Percentiles rank a stretch among this genome's conserved stretches.
Conservation (phyloP, 30 jellyfish, hydroid and myxozoan species). For the Hydractinia echinata region DNA sequence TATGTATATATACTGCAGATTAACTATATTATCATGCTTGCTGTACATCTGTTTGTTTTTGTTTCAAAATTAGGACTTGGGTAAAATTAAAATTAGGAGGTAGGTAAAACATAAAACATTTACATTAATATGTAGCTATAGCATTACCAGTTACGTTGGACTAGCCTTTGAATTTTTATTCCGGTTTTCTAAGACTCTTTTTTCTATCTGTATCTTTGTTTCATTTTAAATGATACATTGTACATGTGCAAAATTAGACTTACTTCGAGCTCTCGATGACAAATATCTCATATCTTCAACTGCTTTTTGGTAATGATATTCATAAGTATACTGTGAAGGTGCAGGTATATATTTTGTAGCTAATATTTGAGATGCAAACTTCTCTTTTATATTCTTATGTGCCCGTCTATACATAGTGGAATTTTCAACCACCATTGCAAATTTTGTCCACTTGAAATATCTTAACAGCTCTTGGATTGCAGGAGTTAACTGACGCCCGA, state of each 20-base stretch:
- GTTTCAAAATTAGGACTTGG: no score
- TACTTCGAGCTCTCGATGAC: constrained; percentile 68
- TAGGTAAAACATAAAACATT: background rate
- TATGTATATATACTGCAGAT: no score
- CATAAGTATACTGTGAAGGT: constrained; percentile 57
- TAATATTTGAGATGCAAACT: constrained; percentile 39
- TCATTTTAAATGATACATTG: background rate
- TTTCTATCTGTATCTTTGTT: background rate
- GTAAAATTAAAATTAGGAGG: background rate
- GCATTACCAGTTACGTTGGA: background rate
- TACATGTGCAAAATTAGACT: background rate
- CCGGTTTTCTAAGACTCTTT: background rate
- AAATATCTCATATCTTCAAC: constrained; percentile 48
- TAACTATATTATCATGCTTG: no score
- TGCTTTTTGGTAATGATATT: constrained; percentile 41
- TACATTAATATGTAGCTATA: no score
- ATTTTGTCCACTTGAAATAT: constrained; percentile 58
- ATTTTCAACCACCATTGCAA: constrained; percentile 63
- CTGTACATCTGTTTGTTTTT: no score
- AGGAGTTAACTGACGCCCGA: constrained; percentile 74
- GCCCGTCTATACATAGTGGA: constrained; percentile 50
- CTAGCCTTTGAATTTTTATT: background rate
- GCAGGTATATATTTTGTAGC: constrained; percentile 53
- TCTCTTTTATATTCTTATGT: constrained; percentile 51
- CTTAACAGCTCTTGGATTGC: constrained; percentile 50